These are phyloP conservation scores for Eulemur mongoz DNA, from an alignment of 2,797 vertebrate species.

Conservation along the genomic window DNA sequence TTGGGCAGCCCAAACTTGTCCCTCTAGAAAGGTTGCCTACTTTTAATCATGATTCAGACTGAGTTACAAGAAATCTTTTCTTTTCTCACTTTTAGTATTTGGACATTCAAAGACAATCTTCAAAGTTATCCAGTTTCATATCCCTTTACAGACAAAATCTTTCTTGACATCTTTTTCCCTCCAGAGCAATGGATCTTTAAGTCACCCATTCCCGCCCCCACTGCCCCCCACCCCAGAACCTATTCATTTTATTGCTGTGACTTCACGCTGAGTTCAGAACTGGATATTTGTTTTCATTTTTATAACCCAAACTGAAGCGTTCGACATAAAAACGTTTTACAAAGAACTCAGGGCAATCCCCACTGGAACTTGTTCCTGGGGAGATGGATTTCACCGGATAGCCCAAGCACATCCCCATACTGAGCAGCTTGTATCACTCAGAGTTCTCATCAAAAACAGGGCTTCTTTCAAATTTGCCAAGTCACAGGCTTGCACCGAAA, in stretches of 20 bases:
- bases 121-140: neutral
- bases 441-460: neutral
- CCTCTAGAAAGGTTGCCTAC: neutral
- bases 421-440: neutral
- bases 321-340: conserved; percentile 32
- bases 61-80: neutral
- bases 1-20: neutral
- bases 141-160: neutral
- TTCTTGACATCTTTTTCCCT: neutral
- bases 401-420: neutral
- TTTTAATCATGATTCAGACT: neutral
- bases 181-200: neutral
- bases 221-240: rapidly evolving
- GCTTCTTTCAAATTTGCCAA: conserved; percentile 30
- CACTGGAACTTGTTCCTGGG: neutral
- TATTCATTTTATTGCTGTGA: neutral
- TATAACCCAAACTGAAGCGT: conserved; percentile 17
- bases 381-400: neutral
- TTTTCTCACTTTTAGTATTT: neutral
- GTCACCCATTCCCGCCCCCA: too few relatives aligned
- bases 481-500: conserved; percentile 12
- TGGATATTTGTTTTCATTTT: conserved; percentile 25
- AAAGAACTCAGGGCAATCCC: neutral
- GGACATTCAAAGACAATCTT: neutral
- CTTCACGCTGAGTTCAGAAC: neutral